phyloP scores from a whole-genome alignment of 2,797 vertebrate genomes.

The Mico argentatus region DNA sequence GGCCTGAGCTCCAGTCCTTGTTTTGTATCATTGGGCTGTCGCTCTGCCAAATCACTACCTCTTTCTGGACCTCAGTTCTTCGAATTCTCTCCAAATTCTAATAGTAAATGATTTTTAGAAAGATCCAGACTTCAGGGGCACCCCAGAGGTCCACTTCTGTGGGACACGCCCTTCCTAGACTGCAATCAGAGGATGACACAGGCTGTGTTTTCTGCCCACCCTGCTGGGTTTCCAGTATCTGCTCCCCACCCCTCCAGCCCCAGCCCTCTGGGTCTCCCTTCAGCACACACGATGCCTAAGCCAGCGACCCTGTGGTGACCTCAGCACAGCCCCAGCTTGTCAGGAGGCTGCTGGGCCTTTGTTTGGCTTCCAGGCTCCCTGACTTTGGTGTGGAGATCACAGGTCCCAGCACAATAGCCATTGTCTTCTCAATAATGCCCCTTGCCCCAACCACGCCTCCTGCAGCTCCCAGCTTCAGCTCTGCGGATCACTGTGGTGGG shows the following conservation, averaged over 20 bases:
- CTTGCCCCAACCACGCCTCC: slow-evolving; percentile 58
- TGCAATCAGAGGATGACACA: too few relatives aligned
- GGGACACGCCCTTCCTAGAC: background rate
- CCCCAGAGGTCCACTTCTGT: background rate
- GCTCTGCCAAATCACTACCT: background rate
- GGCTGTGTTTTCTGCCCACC: background rate
- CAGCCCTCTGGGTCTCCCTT: background rate
- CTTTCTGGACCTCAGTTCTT: background rate
- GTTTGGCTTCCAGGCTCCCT: slow-evolving; percentile 87
- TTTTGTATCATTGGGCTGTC: background rate
- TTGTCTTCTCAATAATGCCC: slow-evolving; percentile 90
- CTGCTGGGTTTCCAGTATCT: background rate
- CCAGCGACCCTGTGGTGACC: slow-evolving; percentile 88
- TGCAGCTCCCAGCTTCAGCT: slow-evolving; percentile 72
- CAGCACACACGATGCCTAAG: slow-evolving; percentile 37
- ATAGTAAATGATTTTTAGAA: background rate
- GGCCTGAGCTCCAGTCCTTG: background rate
- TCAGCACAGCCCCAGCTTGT: slow-evolving; percentile 85
- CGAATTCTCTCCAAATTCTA: background rate
- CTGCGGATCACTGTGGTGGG: background rate
- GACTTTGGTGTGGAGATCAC: slow-evolving; percentile 93
- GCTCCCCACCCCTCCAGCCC: background rate
- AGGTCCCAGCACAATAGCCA: slow-evolving; percentile 90
- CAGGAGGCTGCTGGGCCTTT: slow-evolving; percentile 87
- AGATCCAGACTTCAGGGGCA: background rate